phyloP scores from a whole-genome alignment of 35 echinoderm and acorn worm genomes.

The Ophioderma brevispina region DNA sequence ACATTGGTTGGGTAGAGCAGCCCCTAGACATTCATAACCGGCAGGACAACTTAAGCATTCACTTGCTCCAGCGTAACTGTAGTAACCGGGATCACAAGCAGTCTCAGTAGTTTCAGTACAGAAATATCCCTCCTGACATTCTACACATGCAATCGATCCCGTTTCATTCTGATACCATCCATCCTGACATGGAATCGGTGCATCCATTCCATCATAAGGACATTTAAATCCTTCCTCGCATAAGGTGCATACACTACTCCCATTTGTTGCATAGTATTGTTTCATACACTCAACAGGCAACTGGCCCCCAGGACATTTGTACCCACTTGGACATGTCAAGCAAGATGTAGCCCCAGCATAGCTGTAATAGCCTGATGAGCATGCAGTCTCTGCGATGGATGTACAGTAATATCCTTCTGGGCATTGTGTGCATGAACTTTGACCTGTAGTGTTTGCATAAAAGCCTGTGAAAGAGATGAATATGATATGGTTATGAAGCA shows the following conservation, averaged over 20 bases:
- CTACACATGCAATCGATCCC: slow-evolving; percentile 36
- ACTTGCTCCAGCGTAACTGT: slow-evolving; percentile 64
- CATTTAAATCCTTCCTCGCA: slow-evolving; percentile 81
- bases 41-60: slow-evolving; percentile 69
- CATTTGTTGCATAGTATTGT: slow-evolving; percentile 68
- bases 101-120: slow-evolving; percentile 56
- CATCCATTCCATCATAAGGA: slow-evolving; percentile 45
- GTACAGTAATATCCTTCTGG: slow-evolving; percentile 71
- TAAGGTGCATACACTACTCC: slow-evolving; percentile 23
- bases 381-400: slow-evolving; percentile 24
- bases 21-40: slow-evolving; percentile 69
- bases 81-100: slow-evolving; percentile 72
- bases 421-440: slow-evolving; percentile 61
- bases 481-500: not conserved
- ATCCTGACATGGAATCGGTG: slow-evolving; percentile 67
- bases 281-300: slow-evolving; percentile 49
- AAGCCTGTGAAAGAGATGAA: slow-evolving; percentile 62
- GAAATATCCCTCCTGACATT: slow-evolving; percentile 65
- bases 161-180: slow-evolving; percentile 43
- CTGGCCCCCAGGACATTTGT: slow-evolving; percentile 67
- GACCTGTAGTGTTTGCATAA: slow-evolving; percentile 49
- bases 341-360: slow-evolving; percentile 54
- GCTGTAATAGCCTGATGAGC: slow-evolving; percentile 76
- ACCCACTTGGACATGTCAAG: slow-evolving; percentile 70
- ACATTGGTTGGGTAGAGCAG: slow-evolving; percentile 23